Conservation (phyloP, 2,113 vertebrate genomes). For the Megalops atlanticus region DNA sequence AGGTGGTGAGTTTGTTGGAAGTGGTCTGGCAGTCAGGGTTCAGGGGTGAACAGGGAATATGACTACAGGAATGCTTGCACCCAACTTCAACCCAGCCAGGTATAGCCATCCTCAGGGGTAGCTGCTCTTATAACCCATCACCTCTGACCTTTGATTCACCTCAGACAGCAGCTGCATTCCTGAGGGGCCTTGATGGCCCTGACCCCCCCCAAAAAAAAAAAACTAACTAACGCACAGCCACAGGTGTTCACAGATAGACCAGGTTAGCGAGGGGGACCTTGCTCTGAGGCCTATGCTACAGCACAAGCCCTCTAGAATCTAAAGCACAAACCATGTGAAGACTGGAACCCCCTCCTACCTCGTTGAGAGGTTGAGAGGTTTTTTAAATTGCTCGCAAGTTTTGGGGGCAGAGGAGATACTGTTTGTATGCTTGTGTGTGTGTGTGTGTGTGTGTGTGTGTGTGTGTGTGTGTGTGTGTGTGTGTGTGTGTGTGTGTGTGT, state of each 20-base stretch:
- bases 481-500: constrained; percentile 34
- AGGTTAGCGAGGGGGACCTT: neutral
- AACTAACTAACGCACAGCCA: neutral
- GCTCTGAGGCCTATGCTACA: too few relatives aligned
- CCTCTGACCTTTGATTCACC: neutral
- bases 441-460: constrained; percentile 29
- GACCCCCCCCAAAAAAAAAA: neutral
- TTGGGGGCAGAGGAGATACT: neutral
- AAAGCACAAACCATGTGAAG: constrained; percentile 55
- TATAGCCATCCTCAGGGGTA: neutral
- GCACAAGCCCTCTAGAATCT: constrained; percentile 41
- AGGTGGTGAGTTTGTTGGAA: too few relatives aligned
- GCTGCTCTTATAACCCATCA: constrained; percentile 13
- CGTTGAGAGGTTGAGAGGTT: constrained; percentile 19
- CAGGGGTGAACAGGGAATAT: neutral
- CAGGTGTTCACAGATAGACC: neutral
- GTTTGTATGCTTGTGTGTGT: constrained; percentile 35
- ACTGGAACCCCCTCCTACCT: constrained; percentile 19
- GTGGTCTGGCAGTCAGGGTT: too few relatives aligned
- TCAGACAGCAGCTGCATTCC: neutral
- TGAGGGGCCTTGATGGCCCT: neutral
- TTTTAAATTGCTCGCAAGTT: constrained; percentile 36
- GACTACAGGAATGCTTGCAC: neutral
- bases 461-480: constrained; percentile 31
- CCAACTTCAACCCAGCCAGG: too few relatives aligned